These are phyloP conservation scores for Syrrhaptes paradoxus DNA, from an alignment of 2,113 vertebrate species.

Conservation along the genomic window DNA sequence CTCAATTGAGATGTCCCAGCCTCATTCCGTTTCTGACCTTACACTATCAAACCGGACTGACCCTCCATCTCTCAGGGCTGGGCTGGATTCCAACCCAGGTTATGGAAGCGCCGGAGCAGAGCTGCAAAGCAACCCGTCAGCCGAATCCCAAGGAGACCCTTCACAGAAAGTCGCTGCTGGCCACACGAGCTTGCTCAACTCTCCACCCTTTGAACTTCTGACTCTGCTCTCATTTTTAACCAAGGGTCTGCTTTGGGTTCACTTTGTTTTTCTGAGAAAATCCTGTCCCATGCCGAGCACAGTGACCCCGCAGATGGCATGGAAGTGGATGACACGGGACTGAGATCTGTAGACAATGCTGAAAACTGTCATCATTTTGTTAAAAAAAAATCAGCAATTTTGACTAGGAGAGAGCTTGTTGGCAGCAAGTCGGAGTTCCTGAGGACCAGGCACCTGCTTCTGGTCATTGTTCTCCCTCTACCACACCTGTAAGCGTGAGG, in stretches of 20 bases:
- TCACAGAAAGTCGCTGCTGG: neutral
- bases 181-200: slow-evolving; percentile 51
- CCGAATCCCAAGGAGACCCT: slow-evolving; percentile 64
- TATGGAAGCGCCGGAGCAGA: slow-evolving; percentile 67
- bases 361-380: neutral
- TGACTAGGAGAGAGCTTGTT: neutral
- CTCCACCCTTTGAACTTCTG: slow-evolving; percentile 73
- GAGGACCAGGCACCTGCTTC: slow-evolving; percentile 76
- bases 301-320: slow-evolving; percentile 48
- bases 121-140: slow-evolving; percentile 73
- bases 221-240: slow-evolving; percentile 34
- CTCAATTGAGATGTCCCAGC: slow-evolving; percentile 69
- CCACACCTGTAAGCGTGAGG: slow-evolving; percentile 70
- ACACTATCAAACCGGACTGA: slow-evolving; percentile 64
- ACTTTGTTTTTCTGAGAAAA: slow-evolving; percentile 42
- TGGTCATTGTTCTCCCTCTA: slow-evolving; percentile 77
- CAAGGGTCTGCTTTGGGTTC: neutral
- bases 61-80: slow-evolving; percentile 73
- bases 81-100: slow-evolving; percentile 72
- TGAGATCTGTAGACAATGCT: slow-evolving; percentile 21
- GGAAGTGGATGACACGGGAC: slow-evolving; percentile 46
- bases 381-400: neutral
- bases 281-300: slow-evolving; percentile 33
- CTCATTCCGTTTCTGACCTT: slow-evolving; percentile 79
- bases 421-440: slow-evolving; percentile 53